Evolutionary conservation across 2,113 vertebrate genomes (phyloP).

Genomic region (Psilopsiagon aymara): DNA sequence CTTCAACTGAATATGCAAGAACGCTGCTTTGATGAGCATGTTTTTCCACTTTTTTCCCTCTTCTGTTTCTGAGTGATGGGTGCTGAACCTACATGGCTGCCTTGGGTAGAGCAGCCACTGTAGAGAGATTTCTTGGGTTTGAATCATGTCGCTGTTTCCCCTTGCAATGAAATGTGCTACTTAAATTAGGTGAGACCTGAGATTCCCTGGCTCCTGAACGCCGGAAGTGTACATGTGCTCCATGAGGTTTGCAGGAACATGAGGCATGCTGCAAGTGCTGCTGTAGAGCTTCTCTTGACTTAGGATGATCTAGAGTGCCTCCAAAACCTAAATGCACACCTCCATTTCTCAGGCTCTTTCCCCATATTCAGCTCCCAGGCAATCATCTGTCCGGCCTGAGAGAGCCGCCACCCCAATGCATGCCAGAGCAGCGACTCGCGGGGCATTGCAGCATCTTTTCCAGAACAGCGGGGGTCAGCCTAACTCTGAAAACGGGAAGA

Average conservation of each 20-base stretch:
- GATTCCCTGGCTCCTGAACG: neutral
- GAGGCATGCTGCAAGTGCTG: accelerated
- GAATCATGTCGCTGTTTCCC: accelerated
- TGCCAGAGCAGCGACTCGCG: neutral
- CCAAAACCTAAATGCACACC: no score
- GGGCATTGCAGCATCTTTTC: neutral
- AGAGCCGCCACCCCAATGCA: accelerated
- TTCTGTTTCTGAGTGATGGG: neutral
- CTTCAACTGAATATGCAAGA: neutral
- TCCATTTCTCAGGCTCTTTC: neutral
- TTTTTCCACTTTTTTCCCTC: neutral
- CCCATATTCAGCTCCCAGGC: neutral
- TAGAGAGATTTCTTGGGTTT: neutral
- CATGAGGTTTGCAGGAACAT: accelerated
- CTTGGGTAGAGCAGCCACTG: neutral
- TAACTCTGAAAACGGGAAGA: neutral
- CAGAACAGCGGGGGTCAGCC: conserved; percentile 58
- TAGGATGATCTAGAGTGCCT: neutral
- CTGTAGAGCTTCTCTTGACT: neutral
- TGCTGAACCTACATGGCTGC: neutral
- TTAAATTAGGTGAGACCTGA: neutral
- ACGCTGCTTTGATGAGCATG: neutral
- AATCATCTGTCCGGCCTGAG: neutral
- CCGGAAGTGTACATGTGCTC: accelerated
- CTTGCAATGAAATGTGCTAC: neutral